These are phyloP conservation scores for Halictus quadricinctus DNA, from an alignment of 2,888 invertebrate species.

Conservation along the genomic window DNA sequence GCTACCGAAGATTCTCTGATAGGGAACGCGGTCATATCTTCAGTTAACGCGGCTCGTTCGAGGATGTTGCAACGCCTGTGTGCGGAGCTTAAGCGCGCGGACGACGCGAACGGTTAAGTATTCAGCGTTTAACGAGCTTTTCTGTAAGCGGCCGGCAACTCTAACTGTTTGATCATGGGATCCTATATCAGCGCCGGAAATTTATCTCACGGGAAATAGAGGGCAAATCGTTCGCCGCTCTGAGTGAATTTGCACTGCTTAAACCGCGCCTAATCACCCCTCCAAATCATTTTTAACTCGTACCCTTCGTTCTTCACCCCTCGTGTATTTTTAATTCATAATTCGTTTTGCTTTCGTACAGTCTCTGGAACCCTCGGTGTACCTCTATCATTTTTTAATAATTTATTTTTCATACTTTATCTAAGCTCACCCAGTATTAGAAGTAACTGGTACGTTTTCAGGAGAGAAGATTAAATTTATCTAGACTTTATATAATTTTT, in stretches of 20 bases:
- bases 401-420: background rate
- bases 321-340: no score
- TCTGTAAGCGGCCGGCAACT: conserved; percentile 25
- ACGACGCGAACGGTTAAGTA: conserved; percentile 43
- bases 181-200: background rate
- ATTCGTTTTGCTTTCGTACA: no score
- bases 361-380: no score
- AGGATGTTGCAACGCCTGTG: conserved; percentile 36
- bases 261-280: background rate
- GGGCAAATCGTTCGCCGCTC: no score
- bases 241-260: background rate
- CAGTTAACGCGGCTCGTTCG: conserved; percentile 47
- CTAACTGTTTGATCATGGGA: conserved; percentile 11
- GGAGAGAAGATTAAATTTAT: no score
- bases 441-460: no score
- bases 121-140: conserved; percentile 53
- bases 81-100: conserved; percentile 41
- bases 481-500: background rate
- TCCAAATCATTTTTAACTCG: background rate
- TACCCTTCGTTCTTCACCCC: background rate
- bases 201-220: background rate
- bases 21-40: conserved; percentile 45
- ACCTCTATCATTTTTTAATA: background rate
- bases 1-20: conserved; percentile 37
- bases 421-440: no score